Conservation (phyloP, 2,797 vertebrate genomes). For the Urocyon cinereoargenteus region DNA sequence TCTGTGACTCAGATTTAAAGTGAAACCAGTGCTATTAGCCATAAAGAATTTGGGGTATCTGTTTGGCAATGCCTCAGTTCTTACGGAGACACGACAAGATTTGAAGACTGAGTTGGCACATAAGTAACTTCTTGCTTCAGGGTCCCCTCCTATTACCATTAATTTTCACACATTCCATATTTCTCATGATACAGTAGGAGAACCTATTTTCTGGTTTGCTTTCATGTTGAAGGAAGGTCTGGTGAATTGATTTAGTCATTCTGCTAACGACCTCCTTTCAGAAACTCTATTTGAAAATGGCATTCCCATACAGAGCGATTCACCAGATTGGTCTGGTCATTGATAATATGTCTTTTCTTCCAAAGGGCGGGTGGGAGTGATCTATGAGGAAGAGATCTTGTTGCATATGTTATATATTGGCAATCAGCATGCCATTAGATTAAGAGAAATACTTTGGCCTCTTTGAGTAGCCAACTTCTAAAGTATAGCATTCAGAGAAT, state of each 20-base stretch:
- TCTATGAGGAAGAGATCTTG: background rate
- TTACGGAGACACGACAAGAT: background rate
- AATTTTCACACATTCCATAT: background rate
- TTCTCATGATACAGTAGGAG: background rate
- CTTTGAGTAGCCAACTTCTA: background rate
- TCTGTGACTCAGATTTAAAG: background rate
- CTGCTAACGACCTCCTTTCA: background rate
- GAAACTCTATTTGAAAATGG: constrained; percentile 19
- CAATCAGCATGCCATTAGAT: background rate
- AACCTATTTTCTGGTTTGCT: background rate
- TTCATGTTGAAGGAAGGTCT: background rate
- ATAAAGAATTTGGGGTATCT: background rate
- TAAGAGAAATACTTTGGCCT: background rate
- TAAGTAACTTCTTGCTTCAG: background rate
- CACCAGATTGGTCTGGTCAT: background rate
- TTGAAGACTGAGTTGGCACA: background rate
- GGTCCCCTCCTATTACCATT: background rate
- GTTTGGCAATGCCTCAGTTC: background rate
- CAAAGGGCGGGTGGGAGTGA: background rate
- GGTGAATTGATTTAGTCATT: background rate
- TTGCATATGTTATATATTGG: background rate
- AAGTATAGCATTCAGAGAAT: background rate
- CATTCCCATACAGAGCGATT: background rate
- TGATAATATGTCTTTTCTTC: constrained; percentile 16
- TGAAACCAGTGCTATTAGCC: background rate